Conservation (phyloP, 2,888 invertebrate genomes). For the Linnaemya tessellans region DNA sequence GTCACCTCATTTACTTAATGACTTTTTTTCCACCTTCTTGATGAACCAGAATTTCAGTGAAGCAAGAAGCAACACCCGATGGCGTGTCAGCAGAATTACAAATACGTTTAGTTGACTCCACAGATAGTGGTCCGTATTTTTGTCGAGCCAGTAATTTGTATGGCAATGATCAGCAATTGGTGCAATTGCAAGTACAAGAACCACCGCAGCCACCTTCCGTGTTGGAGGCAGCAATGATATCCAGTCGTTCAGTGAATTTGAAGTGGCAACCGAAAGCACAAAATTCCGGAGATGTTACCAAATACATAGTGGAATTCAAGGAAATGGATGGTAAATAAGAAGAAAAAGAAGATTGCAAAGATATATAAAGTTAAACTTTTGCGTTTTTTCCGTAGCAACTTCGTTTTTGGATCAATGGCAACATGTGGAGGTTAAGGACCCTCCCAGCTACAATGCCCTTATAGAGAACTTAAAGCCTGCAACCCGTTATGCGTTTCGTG, state of each 20-base stretch:
- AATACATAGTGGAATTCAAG: constrained; percentile 88
- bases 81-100: constrained; percentile 89
- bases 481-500: constrained; percentile 88
- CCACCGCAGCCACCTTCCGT: constrained; percentile 89
- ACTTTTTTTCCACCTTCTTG: neutral
- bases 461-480: constrained; percentile 89
- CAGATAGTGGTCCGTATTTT: constrained; percentile 90
- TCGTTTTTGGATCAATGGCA: constrained; percentile 86
- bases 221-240: constrained; percentile 88
- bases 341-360: neutral
- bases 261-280: constrained; percentile 89
- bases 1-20: neutral
- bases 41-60: constrained; percentile 84
- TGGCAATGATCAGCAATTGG: constrained; percentile 88
- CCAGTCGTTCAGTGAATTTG: constrained; percentile 89
- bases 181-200: constrained; percentile 90
- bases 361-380: neutral
- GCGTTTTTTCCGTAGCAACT: constrained; percentile 69
- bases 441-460: constrained; percentile 86
- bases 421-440: constrained; percentile 87
- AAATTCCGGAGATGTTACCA: constrained; percentile 88
- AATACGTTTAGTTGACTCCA: constrained; percentile 87
- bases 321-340: constrained; percentile 85
- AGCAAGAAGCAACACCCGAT: constrained; percentile 88
- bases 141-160: constrained; percentile 91